Percentiles rank a stretch among this genome's conserved stretches.
Conservation (phyloP, 2,113 vertebrate genomes). For the Dicrurus megarhynchus region DNA sequence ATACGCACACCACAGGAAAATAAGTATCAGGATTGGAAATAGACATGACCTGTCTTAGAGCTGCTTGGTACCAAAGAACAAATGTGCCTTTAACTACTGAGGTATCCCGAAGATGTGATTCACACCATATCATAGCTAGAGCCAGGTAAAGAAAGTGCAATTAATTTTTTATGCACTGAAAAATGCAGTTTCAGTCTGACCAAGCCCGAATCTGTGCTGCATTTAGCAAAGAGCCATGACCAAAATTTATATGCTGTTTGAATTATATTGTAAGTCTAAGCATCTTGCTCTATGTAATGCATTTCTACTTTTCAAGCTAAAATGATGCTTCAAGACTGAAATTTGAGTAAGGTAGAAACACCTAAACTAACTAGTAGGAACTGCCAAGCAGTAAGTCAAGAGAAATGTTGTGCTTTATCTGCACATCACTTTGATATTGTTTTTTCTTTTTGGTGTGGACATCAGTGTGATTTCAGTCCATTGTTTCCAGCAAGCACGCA, state of each 20-base stretch:
- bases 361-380: background rate
- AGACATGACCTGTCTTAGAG: background rate
- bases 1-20: background rate
- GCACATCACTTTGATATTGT: background rate
- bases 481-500: background rate
- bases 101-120: accelerated
- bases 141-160: background rate
- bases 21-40: background rate
- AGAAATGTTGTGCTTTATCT: background rate
- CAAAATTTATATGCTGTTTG: background rate
- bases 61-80: background rate
- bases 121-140: background rate
- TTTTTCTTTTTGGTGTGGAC: background rate
- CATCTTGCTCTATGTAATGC: background rate
- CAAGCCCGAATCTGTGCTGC: background rate
- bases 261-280: background rate
- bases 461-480: background rate
- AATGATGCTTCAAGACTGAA: background rate
- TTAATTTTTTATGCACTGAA: background rate
- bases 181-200: background rate
- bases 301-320: background rate
- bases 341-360: background rate
- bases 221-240: background rate
- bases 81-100: background rate
- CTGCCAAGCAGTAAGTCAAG: background rate